Base-by-base conservation (phyloP, 2,888 invertebrate species). In the Lobophora halterata region DNA sequence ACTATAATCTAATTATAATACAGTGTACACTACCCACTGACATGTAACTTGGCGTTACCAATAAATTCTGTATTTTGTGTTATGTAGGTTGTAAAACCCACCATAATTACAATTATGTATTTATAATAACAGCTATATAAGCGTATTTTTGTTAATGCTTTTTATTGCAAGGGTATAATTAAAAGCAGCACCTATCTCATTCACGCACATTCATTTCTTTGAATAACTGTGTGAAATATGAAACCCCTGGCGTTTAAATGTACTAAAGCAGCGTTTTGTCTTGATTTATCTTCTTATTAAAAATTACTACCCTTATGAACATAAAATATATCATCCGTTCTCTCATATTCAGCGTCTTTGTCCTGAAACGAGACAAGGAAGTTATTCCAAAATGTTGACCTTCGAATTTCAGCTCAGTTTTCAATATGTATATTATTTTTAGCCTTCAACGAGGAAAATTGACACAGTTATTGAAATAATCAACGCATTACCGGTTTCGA, bases 291-390 rank as follows among this genome's bases (percentile, higher is more conserved):
- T 52, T 53, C 51, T 56, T 55, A 54, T 52, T 32, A 39, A 44
- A 58, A 65, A 65, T 64, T 64, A 64, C 45, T 42, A 49, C 54
- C 29, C 35, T 46, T 48, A 33, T 36, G 35, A 27, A 48, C 36
- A 36, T 51, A 49, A 52, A 52, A 52, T 50, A 68, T 49, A 65
- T 58, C 52, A 26, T 54, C 18, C 36, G 46, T 54, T 49, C 25
- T 20, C 56, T 48, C 41, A 46, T 55, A 54, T 61, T 66, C 59
- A 69, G 66, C 53, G 71, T 62, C 79, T 80, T 80, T 82, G 81
- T 81, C 60, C 64, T 50, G 41, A 42, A 60, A 48, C 69, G 60
- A 65, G 61, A 70, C 64, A 69, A 62, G 61, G 61, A 66, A 70
- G 71, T 67, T 66, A 72, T 70, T 67, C 61, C 48, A 68, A 61